These are phyloP conservation scores for Leuciscus idus DNA, from an alignment of 2,113 vertebrate genomes.

Conservation along the genomic window DNA sequence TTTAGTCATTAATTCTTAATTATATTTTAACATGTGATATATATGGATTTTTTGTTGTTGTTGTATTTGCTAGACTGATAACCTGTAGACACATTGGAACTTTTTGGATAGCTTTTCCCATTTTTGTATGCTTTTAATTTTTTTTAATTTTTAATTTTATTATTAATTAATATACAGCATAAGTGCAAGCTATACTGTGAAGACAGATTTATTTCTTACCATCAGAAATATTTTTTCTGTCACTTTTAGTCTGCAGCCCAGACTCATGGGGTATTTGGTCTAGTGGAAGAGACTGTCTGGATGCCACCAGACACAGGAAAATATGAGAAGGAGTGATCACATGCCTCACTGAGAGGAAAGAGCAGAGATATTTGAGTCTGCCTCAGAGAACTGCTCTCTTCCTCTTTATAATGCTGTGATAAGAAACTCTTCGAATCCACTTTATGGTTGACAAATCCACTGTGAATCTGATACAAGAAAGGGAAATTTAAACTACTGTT, in stretches of 20 bases:
- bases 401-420: no score
- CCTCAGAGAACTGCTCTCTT: not conserved
- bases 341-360: not conserved
- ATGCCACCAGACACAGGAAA: constrained; percentile 23
- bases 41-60: no score
- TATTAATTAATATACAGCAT: no score
- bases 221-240: not conserved
- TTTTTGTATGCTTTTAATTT: no score
- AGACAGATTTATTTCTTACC: not conserved
- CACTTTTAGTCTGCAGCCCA: not conserved
- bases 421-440: not conserved
- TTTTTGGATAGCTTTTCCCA: no score
- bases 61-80: no score
- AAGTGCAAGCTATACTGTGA: no score
- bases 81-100: no score
- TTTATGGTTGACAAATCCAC: not conserved
- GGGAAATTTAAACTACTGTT: not conserved
- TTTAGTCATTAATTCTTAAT: not conserved
- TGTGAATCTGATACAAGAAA: not conserved
- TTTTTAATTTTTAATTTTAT: no score
- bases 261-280: not conserved
- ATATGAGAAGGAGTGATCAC: not conserved
- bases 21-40: no score
- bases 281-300: constrained; percentile 2
- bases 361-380: constrained; percentile 23